Percentiles rank a stretch among this genome's conserved stretches.
Evolutionary conservation across 2,113 vertebrate species (phyloP).

Genomic region (Rhinogobius similis): DNA sequence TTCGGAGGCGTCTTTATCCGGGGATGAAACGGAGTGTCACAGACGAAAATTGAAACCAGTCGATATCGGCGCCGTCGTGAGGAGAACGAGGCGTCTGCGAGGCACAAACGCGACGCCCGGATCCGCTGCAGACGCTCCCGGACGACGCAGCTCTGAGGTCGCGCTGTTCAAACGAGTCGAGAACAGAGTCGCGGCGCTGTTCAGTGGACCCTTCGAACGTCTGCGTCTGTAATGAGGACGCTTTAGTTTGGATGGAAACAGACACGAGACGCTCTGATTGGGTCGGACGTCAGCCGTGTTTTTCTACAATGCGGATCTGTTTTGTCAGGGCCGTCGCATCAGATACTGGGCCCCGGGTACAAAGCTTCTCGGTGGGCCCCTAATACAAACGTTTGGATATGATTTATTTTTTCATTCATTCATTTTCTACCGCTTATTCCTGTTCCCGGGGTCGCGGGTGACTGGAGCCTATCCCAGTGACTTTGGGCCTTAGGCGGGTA

Average conservation of each 20-base stretch:
- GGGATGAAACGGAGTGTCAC: slow-evolving; percentile 56
- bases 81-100: slow-evolving; percentile 27
- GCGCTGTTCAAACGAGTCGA: neutral
- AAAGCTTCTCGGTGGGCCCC: too few relatives aligned
- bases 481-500: too few relatives aligned
- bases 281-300: neutral
- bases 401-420: too few relatives aligned
- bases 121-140: slow-evolving; percentile 3
- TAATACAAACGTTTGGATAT: too few relatives aligned
- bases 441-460: too few relatives aligned
- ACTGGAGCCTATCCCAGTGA: too few relatives aligned
- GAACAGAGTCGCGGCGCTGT: neutral
- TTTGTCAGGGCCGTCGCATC: too few relatives aligned
- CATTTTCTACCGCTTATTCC: too few relatives aligned
- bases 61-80: slow-evolving; percentile 44
- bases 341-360: too few relatives aligned
- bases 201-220: neutral
- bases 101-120: slow-evolving; percentile 4
- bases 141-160: slow-evolving; percentile 24
- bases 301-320: too few relatives aligned
- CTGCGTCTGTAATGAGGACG: neutral
- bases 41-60: slow-evolving; percentile 68
- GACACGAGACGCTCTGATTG: neutral
- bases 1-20: slow-evolving; percentile 41
- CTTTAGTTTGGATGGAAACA: neutral